These are phyloP conservation scores for Pseudochirops corinnae DNA, from an alignment of 2,797 vertebrate species.

Conservation along the genomic window DNA sequence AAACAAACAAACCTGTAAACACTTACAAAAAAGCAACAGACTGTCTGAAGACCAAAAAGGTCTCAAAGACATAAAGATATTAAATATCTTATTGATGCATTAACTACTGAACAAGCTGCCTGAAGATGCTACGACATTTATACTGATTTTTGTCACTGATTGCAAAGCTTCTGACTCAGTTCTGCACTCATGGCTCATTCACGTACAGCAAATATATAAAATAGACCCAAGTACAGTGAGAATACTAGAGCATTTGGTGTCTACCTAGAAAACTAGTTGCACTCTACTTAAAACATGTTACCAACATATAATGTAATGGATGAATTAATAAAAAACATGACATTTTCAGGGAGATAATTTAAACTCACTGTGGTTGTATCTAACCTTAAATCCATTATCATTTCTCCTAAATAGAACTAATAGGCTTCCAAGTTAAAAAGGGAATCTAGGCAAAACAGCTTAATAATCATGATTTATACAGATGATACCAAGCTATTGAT, in stretches of 20 bases:
- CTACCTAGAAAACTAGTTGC: background rate
- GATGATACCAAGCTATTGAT: background rate
- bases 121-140: background rate
- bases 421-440: background rate
- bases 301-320: background rate
- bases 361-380: background rate
- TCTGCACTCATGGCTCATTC: background rate
- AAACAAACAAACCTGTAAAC: too few species aligned
- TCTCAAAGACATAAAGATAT: background rate
- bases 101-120: background rate
- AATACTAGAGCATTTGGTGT: background rate
- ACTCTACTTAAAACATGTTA: background rate
- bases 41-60: background rate
- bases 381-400: background rate
- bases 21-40: background rate
- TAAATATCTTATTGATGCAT: background rate
- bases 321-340: background rate
- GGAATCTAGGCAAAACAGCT: background rate
- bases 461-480: background rate
- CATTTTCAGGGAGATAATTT: background rate
- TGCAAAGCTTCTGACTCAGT: background rate
- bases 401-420: background rate
- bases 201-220: background rate
- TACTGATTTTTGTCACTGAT: background rate
- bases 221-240: background rate